A percentile compares a stretch with the other conserved stretches of the same genome.
phyloP scores from a whole-genome alignment of 1,140 invertebrate species.

The Carposina sasakii region DNA sequence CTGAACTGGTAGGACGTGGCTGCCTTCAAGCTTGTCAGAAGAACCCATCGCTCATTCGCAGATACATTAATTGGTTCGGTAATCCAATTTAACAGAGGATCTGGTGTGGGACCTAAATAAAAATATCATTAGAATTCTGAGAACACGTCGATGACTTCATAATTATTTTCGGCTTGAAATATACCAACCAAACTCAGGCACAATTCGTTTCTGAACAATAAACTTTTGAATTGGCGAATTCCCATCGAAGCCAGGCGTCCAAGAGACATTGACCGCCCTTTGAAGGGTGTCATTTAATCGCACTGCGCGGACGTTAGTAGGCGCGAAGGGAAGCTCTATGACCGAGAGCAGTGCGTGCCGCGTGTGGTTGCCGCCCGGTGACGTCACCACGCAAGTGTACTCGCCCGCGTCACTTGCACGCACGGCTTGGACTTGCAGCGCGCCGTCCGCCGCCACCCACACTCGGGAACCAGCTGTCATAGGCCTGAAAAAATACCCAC shows the following conservation, averaged over 20 bases:
- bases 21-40: slow-evolving; percentile 91
- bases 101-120: slow-evolving; percentile 83
- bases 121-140: not conserved
- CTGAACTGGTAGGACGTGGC: slow-evolving; percentile 96
- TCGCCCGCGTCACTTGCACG: slow-evolving; percentile 87
- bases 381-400: slow-evolving; percentile 88
- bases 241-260: slow-evolving; percentile 97
- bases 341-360: slow-evolving; percentile 87
- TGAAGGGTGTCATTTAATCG: slow-evolving; percentile 76
- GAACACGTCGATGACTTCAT: not conserved
- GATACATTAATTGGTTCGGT: slow-evolving; percentile 92
- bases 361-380: slow-evolving; percentile 93
- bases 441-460: slow-evolving; percentile 82
- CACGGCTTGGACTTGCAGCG: slow-evolving; percentile 85
- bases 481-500: slow-evolving; percentile 60
- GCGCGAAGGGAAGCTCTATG: slow-evolving; percentile 95
- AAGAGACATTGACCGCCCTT: slow-evolving; percentile 90
- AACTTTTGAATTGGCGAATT: slow-evolving; percentile 96
- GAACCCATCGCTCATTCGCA: slow-evolving; percentile 82
- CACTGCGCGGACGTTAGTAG: slow-evolving; percentile 86
- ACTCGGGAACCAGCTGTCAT: slow-evolving; percentile 80
- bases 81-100: slow-evolving; percentile 89
- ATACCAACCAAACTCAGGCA: slow-evolving; percentile 84
- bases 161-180: not conserved
- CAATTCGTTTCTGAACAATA: slow-evolving; percentile 92